Conservation (phyloP, 64 coral and sea anemone species). For the Pocillopora damicornis region DNA sequence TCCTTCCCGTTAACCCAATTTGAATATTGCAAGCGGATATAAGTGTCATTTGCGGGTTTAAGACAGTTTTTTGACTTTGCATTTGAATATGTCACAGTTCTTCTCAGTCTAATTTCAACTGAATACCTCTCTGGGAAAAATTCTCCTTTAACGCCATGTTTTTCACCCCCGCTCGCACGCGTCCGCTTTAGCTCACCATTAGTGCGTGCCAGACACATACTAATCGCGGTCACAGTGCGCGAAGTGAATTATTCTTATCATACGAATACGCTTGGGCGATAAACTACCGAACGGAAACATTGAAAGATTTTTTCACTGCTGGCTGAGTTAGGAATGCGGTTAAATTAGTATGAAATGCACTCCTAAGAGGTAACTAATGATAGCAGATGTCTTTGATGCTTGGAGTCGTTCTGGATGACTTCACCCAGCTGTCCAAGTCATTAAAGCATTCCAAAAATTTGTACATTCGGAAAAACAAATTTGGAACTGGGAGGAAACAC, state of each 20-base stretch:
- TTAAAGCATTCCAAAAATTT: not conserved
- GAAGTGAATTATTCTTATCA: not conserved
- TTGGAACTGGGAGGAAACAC: not conserved
- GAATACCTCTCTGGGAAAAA: no score
- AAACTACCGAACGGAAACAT: not conserved
- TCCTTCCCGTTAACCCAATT: no score
- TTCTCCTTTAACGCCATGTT: no score
- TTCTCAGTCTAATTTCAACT: no score
- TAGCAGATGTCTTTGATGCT: constrained; percentile 13
- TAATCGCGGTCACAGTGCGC: no score
- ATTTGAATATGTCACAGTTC: no score
- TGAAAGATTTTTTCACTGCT: not conserved
- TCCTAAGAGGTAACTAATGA: constrained; percentile 13
- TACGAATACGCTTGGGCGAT: not conserved
- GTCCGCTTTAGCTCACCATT: no score
- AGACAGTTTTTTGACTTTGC: no score
- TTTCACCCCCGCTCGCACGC: no score
- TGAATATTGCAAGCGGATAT: no score
- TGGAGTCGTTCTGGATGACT: constrained; percentile 2
- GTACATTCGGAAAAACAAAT: not conserved
- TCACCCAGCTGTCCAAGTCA: constrained; percentile 24
- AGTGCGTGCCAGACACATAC: no score
- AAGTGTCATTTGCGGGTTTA: no score
- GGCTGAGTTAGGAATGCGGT: constrained; percentile 1
- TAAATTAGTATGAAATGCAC: not conserved